Base-by-base conservation (phyloP, 2,113 vertebrate genomes). In the Piaya cayana region DNA sequence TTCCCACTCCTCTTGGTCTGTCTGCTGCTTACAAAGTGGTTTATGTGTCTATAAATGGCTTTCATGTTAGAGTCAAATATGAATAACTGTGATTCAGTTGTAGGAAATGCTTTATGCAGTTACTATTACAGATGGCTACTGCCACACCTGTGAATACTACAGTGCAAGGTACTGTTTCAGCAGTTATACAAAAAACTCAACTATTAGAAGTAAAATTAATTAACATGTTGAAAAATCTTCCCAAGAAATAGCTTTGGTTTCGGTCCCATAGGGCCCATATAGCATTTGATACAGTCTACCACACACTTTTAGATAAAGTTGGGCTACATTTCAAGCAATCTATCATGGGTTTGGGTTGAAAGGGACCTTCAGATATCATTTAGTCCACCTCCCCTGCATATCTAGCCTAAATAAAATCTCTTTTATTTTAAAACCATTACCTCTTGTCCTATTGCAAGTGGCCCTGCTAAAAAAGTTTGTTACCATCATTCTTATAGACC, bases 1-100 rank as follows among this genome's bases (percentile, higher is more conserved):
- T 92, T 90, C 45, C 50, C 45, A 12, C 29, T 80, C 49, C 47
- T 94, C 25, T 53, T 0, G 0, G 27, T 45, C 58, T 0, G 0
- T 76, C 58, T 82, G 19, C 50, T 85, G 19, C 53, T 93, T 72
- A 53, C 82, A 82, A 0, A 0, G 6, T n/a, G 19, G 15, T 23
- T 75, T 64, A 19, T 36, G 39, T 65, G 27, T 37, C 49, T 60
- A 3, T 36, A 68, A 63, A 29, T 43, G 45, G 3, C 65, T 90
- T 76, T 65, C 42, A 27, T 50, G 30, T 30, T 74, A 56, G 36
- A 16, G 29, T 69, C 65, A 71, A 87, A 49, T 12, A 30, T 25
- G 19, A 56, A 63, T 32, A 79, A 34, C 23, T 23, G 32, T 0
- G 10, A 63, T 63, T 71, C 23, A 5, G 7, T 68, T 23, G 49